phyloP scores from a whole-genome alignment of 2,113 vertebrate species.

The Trochalopteron elliotii region DNA sequence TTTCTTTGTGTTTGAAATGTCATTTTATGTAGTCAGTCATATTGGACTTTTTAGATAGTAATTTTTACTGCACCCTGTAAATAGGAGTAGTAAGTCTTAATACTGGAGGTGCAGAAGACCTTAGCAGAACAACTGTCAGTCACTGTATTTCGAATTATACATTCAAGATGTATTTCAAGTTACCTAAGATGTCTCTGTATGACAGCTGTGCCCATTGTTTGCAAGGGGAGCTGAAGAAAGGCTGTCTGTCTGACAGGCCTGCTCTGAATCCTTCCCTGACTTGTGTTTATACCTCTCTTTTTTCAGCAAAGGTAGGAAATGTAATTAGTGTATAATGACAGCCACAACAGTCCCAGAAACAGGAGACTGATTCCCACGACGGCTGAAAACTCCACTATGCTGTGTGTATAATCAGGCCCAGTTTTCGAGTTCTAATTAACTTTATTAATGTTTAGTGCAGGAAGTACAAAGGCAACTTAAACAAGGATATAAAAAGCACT shows the following conservation, averaged over 20 bases:
- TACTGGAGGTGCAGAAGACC: not conserved
- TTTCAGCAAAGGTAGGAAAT: conserved; percentile 7
- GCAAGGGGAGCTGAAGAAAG: not conserved
- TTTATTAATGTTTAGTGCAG: conserved; percentile 73
- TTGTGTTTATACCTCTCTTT: not conserved
- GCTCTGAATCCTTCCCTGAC: not conserved
- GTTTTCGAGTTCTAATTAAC: conserved; percentile 70
- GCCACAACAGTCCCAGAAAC: conserved; percentile 9
- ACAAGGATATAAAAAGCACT: conserved; percentile 72
- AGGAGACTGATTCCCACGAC: not conserved
- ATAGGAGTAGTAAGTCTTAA: not conserved
- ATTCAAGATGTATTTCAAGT: not conserved
- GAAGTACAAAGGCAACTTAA: conserved; percentile 69
- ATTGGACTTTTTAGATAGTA: not conserved
- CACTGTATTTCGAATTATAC: not conserved
- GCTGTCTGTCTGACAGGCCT: not conserved
- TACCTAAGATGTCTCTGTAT: not conserved
- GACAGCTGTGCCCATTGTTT: not conserved
- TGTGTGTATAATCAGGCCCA: conserved; percentile 34
- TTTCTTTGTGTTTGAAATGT: not conserved
- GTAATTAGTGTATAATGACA: not conserved
- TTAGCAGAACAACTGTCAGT: not conserved
- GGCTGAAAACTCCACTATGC: not conserved
- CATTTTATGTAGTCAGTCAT: not conserved
- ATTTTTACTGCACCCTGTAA: not conserved